Percentiles rank a stretch among this genome's conserved stretches.
These are phyloP conservation scores for Hypsopygia costalis DNA, from an alignment of 2,888 invertebrate genomes.

Conservation along the genomic window DNA sequence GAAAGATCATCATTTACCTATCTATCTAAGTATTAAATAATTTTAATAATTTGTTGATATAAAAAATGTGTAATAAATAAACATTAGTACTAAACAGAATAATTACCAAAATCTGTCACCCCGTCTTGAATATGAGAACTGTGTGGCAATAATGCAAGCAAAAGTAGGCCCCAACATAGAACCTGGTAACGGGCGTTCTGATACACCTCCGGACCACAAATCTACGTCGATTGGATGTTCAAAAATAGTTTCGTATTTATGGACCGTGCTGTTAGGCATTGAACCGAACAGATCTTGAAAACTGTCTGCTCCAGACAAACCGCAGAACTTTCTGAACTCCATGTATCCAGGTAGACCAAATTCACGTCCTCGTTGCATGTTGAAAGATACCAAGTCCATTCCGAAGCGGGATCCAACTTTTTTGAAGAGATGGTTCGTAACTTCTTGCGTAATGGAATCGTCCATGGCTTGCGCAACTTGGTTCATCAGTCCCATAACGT, in stretches of 20 bases:
- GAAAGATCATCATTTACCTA: no score
- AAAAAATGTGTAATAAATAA: no score
- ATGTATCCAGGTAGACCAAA: slow-evolving; percentile 95
- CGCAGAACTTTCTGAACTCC: slow-evolving; percentile 96
- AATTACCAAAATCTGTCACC: slow-evolving; percentile 93
- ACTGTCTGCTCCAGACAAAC: slow-evolving; percentile 87
- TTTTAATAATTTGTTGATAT: no score
- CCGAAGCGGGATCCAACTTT: slow-evolving; percentile 89
- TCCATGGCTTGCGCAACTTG: slow-evolving; percentile 98
- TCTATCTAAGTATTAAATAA: no score
- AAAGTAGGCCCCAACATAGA: slow-evolving; percentile 97
- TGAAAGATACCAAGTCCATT: slow-evolving; percentile 94
- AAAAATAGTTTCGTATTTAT: slow-evolving; percentile 90
- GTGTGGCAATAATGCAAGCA: slow-evolving; percentile 95
- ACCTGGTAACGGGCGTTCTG: slow-evolving; percentile 93
- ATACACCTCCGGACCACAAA: slow-evolving; percentile 96
- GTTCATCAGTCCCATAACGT: slow-evolving; percentile 95
- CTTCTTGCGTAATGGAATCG: slow-evolving; percentile 94
- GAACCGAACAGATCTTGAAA: slow-evolving; percentile 92
- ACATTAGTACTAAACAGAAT: no score
- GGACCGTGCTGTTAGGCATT: slow-evolving; percentile 93
- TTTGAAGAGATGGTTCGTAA: slow-evolving; percentile 95
- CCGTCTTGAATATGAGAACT: slow-evolving; percentile 92
- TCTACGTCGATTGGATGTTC: slow-evolving; percentile 96
- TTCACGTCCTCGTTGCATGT: slow-evolving; percentile 95